These are phyloP conservation scores for Osmoderma eremita DNA, from an alignment of 2,888 invertebrate species.

Conservation along the genomic window DNA sequence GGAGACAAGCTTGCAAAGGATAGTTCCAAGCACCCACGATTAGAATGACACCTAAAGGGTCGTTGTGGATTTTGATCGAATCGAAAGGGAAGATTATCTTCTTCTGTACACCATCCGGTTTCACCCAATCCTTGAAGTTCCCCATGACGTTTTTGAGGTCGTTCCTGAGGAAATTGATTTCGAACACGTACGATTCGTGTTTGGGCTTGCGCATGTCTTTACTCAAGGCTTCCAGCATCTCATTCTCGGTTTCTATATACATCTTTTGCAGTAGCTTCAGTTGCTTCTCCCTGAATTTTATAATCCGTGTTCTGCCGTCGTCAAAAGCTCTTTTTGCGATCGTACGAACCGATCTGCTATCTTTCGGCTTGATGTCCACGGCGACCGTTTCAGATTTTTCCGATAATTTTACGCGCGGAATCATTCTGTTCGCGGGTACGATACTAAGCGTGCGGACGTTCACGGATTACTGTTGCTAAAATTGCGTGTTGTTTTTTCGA, in stretches of 20 bases:
- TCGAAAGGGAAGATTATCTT: constrained; percentile 45
- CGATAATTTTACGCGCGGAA: constrained; percentile 22
- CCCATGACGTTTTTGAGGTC: constrained; percentile 44
- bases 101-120: constrained; percentile 42
- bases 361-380: constrained; percentile 32
- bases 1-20: constrained; percentile 83
- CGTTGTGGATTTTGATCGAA: constrained; percentile 67
- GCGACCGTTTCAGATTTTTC: constrained; percentile 5
- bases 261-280: constrained; percentile 77
- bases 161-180: constrained; percentile 69
- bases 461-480: constrained; percentile 29
- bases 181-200: constrained; percentile 80
- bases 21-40: constrained; percentile 98
- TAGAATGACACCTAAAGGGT: constrained; percentile 93
- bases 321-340: constrained; percentile 78
- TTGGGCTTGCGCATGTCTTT: constrained; percentile 83
- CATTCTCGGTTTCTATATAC: constrained; percentile 80
- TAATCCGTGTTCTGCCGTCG: constrained; percentile 80
- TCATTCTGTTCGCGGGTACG: constrained; percentile 1
- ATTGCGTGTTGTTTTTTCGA: constrained; percentile 17
- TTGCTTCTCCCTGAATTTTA: constrained; percentile 84
- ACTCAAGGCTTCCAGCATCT: constrained; percentile 77
- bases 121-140: constrained; percentile 46
- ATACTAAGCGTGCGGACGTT: not conserved
- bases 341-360: constrained; percentile 28